Evolutionary conservation across 1,140 invertebrate genomes (phyloP).

Genomic region (Drosophila kurseongensis): DNA sequence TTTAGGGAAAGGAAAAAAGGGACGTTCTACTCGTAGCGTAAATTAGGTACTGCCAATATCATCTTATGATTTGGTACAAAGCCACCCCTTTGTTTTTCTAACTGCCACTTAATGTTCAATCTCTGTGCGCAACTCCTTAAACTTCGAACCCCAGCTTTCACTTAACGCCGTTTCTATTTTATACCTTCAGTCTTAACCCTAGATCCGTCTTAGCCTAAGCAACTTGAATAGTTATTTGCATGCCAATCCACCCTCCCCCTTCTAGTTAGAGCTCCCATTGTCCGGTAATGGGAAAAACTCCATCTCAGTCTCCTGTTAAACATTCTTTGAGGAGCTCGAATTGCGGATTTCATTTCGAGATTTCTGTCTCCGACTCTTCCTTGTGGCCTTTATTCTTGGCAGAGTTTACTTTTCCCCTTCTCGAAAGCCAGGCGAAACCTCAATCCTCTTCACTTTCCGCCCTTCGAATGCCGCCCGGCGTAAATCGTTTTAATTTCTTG

Average conservation of each 20-base stretch:
- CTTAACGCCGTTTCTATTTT: background rate
- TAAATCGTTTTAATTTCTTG: slow-evolving; percentile 79
- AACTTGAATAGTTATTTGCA: slow-evolving; percentile 34
- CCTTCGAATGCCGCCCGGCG: slow-evolving; percentile 39
- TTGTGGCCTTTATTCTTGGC: slow-evolving; percentile 19
- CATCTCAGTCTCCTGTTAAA: slow-evolving; percentile 16
- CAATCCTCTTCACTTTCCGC: slow-evolving; percentile 7
- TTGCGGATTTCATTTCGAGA: slow-evolving; percentile 51
- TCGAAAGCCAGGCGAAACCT: background rate
- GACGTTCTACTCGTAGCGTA: too few relatives aligned
- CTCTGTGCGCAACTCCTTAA: background rate
- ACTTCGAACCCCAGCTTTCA: background rate
- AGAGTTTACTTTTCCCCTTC: slow-evolving; percentile 17
- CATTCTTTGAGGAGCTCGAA: slow-evolving; percentile 38
- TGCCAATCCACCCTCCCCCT: slow-evolving; percentile 3
- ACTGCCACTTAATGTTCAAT: background rate
- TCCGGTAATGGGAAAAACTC: slow-evolving; percentile 38
- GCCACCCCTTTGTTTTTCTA: background rate
- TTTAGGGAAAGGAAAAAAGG: background rate
- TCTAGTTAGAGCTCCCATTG: slow-evolving; percentile 18
- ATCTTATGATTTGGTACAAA: too few relatives aligned
- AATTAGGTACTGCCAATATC: too few relatives aligned
- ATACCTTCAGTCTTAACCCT: background rate
- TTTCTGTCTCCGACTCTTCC: slow-evolving; percentile 18
- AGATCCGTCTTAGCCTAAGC: slow-evolving; percentile 7